Evolutionary conservation across 1,140 invertebrate genomes (phyloP).

Genomic region (Gryllus bimaculatus): DNA sequence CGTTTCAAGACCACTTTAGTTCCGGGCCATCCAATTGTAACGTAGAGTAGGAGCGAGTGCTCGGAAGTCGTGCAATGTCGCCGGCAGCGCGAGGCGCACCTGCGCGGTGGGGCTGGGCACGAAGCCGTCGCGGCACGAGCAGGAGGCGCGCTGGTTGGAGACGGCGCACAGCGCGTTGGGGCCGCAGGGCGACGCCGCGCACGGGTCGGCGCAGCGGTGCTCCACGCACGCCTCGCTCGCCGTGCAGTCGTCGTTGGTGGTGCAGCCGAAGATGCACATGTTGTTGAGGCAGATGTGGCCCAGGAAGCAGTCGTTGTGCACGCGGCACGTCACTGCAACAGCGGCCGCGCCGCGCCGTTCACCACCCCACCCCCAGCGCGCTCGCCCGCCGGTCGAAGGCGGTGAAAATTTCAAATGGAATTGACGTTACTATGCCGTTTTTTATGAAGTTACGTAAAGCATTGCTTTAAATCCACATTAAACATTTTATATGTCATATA

Average conservation of each 20-base stretch:
- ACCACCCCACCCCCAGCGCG: too few relatives aligned
- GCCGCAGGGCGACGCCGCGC: conserved; percentile 64
- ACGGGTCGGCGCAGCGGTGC: conserved; percentile 73
- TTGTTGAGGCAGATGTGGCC: conserved; percentile 80
- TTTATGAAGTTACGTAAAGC: too few relatives aligned
- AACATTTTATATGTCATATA: too few relatives aligned
- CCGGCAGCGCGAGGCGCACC: neutral
- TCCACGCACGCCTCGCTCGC: conserved; percentile 67
- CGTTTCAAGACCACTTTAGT: too few relatives aligned
- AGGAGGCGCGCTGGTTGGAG: conserved; percentile 69
- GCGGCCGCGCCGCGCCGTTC: too few relatives aligned
- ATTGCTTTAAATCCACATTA: too few relatives aligned
- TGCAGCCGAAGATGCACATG: conserved; percentile 76
- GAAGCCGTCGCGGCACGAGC: conserved; percentile 64
- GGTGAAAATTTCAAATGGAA: too few relatives aligned
- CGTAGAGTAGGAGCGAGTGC: too few relatives aligned
- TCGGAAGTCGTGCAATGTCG: too few relatives aligned
- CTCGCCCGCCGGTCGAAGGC: too few relatives aligned
- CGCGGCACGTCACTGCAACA: conserved; percentile 66
- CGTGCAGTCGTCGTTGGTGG: conserved; percentile 76
- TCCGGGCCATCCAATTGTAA: too few relatives aligned
- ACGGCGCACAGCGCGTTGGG: conserved; percentile 74
- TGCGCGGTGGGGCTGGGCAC: conserved; percentile 76
- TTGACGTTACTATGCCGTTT: too few relatives aligned
- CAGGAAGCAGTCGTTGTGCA: conserved; percentile 84